Conservation (phyloP, 2,888 invertebrate genomes). For the Capitulum mitella region DNA sequence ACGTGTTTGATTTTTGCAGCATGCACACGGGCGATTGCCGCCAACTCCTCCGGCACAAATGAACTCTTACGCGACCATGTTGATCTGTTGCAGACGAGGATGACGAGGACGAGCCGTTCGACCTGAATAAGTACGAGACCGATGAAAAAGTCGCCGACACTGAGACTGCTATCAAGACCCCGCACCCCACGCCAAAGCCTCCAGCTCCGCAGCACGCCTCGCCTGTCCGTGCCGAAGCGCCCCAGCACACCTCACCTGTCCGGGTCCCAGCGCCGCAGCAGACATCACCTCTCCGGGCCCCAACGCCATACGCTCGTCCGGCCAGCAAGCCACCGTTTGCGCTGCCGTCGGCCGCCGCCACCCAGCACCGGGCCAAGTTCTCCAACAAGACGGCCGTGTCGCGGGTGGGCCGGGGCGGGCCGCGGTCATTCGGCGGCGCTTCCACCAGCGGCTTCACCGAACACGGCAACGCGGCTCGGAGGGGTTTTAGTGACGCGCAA, state of each 20-base stretch:
- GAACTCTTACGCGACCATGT: too few relatives aligned
- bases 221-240: not conserved
- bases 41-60: too few relatives aligned
- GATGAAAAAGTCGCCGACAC: not conserved
- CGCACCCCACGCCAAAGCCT: not conserved
- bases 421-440: not conserved
- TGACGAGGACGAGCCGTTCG: not conserved
- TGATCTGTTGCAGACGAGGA: not conserved
- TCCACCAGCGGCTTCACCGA: not conserved
- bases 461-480: not conserved
- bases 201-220: not conserved
- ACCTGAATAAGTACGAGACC: not conserved
- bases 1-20: too few relatives aligned
- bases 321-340: not conserved
- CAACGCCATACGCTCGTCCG: not conserved
- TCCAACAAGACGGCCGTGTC: not conserved
- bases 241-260: not conserved
- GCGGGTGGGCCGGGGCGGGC: not conserved
- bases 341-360: not conserved
- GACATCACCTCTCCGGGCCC: not conserved
- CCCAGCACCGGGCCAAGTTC: not conserved
- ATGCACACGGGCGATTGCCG: too few relatives aligned
- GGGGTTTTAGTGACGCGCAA: conserved; percentile 11
- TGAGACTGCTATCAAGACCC: not conserved
- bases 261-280: not conserved